Base-by-base conservation (phyloP, 2,113 vertebrate genomes). In the Pangasianodon hypophthalmus region DNA sequence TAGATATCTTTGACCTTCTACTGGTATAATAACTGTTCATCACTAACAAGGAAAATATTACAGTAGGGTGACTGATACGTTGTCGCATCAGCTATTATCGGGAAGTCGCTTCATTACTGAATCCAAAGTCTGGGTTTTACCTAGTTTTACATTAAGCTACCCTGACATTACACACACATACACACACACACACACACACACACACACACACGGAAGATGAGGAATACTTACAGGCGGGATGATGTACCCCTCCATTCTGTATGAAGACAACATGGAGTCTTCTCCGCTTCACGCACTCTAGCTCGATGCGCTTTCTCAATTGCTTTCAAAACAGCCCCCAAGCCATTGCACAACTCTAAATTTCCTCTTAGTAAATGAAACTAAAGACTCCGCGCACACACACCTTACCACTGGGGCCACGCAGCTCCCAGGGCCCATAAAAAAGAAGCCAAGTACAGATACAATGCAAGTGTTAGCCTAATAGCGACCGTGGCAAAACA, bases 231-330 rank as follows among this genome's bases (percentile, higher is more conserved):
- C 96, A 92, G 95, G 93, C 46, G 95, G 92, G 91, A 96, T 96
- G 93, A 97, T 95, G 88, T 97, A 97, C 92, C 95, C 96, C 95
- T 97, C 96, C 96, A 96, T 97, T 95, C 95, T 97, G 95, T 95
- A 95, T 62, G 96, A 90, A 95, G 96, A 95, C 94, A 96, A 96
- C 96, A 96, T 96, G 94, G 95, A 95, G 95, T 94, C 94, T 87
- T 94, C 90, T 95, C 93, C 92, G 92, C 91, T 85, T 86, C 89
- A 93, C 92, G 90, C 91, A 92, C 91, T 92, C 88, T 92, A 93
- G 92, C n/a, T 90, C 92, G 93, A 93, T 89, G 88, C 90, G 92
- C 85, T 92, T 94, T 95, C 95, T 95, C 91, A 92, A 94, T 94
- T 93, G 92, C 94, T 96, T 96, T 96, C 95, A 96, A 96, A 96